Conservation (phyloP, 2,797 vertebrate genomes). For the Potorous gilbertii region DNA sequence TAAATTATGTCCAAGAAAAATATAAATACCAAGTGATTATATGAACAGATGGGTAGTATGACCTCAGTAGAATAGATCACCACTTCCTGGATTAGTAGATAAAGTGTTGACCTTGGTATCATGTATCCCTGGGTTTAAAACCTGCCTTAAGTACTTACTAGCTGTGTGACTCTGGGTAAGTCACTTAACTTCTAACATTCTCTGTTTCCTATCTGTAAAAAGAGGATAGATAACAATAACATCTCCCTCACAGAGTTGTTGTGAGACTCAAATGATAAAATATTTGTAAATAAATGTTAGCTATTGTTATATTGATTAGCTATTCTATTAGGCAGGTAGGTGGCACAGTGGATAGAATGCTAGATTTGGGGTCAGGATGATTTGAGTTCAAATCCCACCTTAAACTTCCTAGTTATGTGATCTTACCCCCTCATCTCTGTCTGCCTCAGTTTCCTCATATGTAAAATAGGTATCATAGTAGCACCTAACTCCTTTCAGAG, state of each 20-base stretch:
- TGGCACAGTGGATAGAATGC: background rate
- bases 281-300: background rate
- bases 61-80: background rate
- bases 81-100: background rate
- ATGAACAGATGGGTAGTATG: background rate
- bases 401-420: background rate
- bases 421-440: background rate
- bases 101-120: background rate
- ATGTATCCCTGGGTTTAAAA: background rate
- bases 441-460: background rate
- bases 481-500: background rate
- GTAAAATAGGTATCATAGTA: background rate
- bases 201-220: background rate
- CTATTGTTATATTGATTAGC: background rate
- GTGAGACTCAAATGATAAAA: background rate
- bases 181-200: background rate
- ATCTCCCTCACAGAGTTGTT: background rate
- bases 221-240: background rate
- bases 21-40: background rate
- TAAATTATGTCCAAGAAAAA: background rate
- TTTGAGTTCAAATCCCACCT: background rate
- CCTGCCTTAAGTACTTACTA: background rate
- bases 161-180: background rate
- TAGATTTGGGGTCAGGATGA: background rate
- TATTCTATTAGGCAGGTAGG: background rate